phyloP scores from a whole-genome alignment of 2,888 invertebrate species.

The Lithophane ornitopus region DNA sequence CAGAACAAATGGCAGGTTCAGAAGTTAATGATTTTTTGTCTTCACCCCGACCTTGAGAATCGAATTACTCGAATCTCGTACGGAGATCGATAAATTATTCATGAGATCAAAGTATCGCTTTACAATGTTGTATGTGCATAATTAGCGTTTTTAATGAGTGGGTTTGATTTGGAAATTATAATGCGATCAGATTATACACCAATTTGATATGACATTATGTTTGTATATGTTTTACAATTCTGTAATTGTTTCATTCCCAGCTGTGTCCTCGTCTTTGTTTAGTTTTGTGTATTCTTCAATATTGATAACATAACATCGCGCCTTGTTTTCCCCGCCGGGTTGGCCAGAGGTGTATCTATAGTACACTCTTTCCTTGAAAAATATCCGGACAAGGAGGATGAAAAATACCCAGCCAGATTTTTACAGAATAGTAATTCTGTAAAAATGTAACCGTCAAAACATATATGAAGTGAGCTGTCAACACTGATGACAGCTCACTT shows the following conservation, averaged over 20 bases:
- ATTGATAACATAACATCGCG: neutral
- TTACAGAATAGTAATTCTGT: too few species aligned
- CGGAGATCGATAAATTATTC: constrained; percentile 56
- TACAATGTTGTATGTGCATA: constrained; percentile 50
- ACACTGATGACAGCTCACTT: too few species aligned
- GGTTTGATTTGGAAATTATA: constrained; percentile 16
- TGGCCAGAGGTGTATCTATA: too few species aligned
- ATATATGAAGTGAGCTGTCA: too few species aligned
- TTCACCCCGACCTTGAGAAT: constrained; percentile 73
- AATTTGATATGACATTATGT: neutral
- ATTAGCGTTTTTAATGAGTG: constrained; percentile 46
- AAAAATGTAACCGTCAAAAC: too few species aligned
- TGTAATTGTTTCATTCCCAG: neutral
- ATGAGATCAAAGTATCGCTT: constrained; percentile 59
- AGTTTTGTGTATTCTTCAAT: neutral
- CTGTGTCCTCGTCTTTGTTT: neutral
- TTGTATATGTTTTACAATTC: neutral
- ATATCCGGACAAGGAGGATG: too few species aligned
- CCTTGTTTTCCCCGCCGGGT: too few species aligned
- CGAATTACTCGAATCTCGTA: constrained; percentile 69
- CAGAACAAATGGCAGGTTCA: neutral
- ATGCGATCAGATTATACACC: constrained; percentile 27
- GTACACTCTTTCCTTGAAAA: too few species aligned
- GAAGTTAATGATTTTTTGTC: constrained; percentile 13
- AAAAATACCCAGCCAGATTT: neutral